Evolutionary conservation across 2,113 vertebrate species (phyloP).

Genomic region (Zosterops lateralis): DNA sequence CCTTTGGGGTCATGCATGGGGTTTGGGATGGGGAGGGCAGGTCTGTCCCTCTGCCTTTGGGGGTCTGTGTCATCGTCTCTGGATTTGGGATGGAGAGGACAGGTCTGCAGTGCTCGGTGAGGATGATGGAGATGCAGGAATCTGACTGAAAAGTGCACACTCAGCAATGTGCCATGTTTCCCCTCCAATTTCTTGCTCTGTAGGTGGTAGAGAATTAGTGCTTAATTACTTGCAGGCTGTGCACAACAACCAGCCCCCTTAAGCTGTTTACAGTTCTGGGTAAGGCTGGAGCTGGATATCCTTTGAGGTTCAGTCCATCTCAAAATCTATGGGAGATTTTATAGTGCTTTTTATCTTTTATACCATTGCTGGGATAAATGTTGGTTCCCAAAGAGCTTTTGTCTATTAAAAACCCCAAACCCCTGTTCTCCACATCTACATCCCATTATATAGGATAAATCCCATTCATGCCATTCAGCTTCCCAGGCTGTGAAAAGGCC

Average conservation of each 20-base stretch:
- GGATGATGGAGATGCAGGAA: neutral
- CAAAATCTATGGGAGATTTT: neutral
- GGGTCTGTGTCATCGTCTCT: neutral
- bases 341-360: constrained; percentile 30
- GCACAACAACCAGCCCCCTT: neutral
- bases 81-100: neutral
- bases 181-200: constrained; percentile 27
- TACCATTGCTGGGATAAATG: neutral
- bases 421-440: neutral
- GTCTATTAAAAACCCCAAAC: neutral
- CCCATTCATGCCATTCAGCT: neutral
- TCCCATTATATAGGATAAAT: neutral
- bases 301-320: constrained; percentile 34
- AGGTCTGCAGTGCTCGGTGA: neutral
- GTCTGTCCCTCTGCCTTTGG: neutral
- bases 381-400: constrained; percentile 24
- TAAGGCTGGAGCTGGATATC: constrained; percentile 35
- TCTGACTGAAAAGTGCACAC: neutral
- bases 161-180: neutral
- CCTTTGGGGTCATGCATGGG: neutral
- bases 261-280: constrained; percentile 57
- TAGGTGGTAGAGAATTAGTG: constrained; percentile 57
- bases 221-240: constrained; percentile 56
- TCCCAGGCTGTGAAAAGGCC: neutral
- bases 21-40: neutral